Evolutionary conservation across 2,888 invertebrate genomes (phyloP), one percentile per base, ranked within the genome.

Genomic region (Ichneumon xanthorius): DNA sequence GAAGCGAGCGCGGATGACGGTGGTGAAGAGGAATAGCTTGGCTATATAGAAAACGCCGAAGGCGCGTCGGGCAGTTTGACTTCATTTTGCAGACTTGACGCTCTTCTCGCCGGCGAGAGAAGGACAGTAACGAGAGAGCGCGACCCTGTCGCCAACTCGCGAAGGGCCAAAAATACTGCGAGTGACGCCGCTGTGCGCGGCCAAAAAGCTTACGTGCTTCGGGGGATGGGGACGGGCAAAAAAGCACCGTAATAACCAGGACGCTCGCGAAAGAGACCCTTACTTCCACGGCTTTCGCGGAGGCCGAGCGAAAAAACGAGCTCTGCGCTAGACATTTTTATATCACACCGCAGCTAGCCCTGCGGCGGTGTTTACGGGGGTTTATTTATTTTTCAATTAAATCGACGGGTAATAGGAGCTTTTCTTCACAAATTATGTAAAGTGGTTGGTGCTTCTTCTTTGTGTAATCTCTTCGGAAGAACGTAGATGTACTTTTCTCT

Each of bases 51-150:
- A 45, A 68, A 53, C 76, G 71, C 53, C 75, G 33, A 50, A 45
- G 33, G 14, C 37, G 33, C 37, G 68, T 26, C 67, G 45, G 45
- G 37, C n/a, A 77, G 63, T 83, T 76, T 78, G 71, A 83, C 83
- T 87, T 83, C 55, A 82, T 84, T 83, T 85, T 83, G 45, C 63
- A 82, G 68, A 83, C 80, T 40, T 16, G 80, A 73, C 73, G 22
- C 48, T 37, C 37, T 37, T 63, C 71, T 65, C 22, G 19, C 61
- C 19, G 71, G 71, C 65, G 73, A 73, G 73, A 80, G 75, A 68
- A 14, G 67, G 65, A 73, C 63, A 37, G 72, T 80, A 80, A 73
- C 67, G 80, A 58, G 73, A 53, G 58, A 9, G 63, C 55, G 19
- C 61, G 11, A 37, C 16, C 33, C 70, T 11, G 58, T 30, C 65